phyloP scores from a whole-genome alignment of 1,140 invertebrate species.

The Rhagoletis zephyria region DNA sequence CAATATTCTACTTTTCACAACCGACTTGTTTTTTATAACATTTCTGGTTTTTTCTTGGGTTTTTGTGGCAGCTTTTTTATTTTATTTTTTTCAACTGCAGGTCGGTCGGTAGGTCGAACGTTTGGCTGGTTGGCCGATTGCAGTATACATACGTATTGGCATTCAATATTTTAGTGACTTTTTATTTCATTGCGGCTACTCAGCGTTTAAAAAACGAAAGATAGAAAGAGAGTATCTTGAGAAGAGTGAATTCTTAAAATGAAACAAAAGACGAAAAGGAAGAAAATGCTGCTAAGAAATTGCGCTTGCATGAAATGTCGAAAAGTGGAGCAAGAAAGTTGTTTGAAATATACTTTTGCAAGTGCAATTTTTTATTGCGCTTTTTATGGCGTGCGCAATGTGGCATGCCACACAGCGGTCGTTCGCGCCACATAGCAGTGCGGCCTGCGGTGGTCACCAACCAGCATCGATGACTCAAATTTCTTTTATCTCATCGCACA shows the following conservation, averaged over 20 bases:
- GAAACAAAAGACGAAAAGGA: not conserved
- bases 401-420: conserved; percentile 11
- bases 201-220: not conserved
- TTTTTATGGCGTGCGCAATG: conserved; percentile 27
- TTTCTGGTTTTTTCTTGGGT: not conserved
- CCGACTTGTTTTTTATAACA: not conserved
- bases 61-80: conserved; percentile 15
- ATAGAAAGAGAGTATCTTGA: too few relatives aligned
- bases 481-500: not conserved
- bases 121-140: conserved; percentile 18
- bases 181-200: conserved; percentile 17
- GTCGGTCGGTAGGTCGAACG: conserved; percentile 16
- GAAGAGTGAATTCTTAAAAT: not conserved
- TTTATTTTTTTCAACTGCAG: not conserved
- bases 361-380: conserved; percentile 15
- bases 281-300: not conserved
- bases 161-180: conserved; percentile 45
- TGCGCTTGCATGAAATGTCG: not conserved
- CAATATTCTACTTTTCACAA: conserved; percentile 19
- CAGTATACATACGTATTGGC: conserved; percentile 20
- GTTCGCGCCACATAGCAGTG: too few relatives aligned
- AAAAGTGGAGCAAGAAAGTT: conserved; percentile 21
- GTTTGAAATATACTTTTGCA: conserved; percentile 20
- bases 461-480: conserved; percentile 32
- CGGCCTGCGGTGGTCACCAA: not conserved